Base-by-base conservation (phyloP, 2,888 invertebrate genomes). In the Eupelmus urozonus region DNA sequence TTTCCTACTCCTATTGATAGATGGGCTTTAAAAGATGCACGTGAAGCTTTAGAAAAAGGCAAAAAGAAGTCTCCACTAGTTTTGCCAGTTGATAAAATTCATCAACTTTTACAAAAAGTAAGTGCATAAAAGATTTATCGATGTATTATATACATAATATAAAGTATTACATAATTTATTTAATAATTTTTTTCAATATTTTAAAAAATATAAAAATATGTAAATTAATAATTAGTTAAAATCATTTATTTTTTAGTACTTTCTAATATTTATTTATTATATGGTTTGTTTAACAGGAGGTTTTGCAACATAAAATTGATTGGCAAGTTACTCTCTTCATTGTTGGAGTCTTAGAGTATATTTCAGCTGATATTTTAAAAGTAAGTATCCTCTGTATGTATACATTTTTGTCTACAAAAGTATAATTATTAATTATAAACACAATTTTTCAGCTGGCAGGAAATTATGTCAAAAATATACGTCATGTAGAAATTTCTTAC, bases 391-490 rank as follows among this genome's bases (percentile, higher is more conserved):
- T 55, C 2, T 53, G 11, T 20, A 13, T 20, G 11, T 20, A n/a
- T n/a, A n/a, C n/a, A n/a, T n/a, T n/a, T 70, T 16, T 51, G 53
- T 9, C 2, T 13, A 45, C 13, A 45, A 45, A 45, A 34, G 23
- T 40, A 45, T n/a, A n/a, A n/a, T n/a, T n/a, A n/a, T n/a, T n/a
- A n/a, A n/a, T n/a, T n/a, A n/a, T 62, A 74, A 2, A 29, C 34
- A 18, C 4, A 18, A 25, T 45, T 67, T 63, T 42, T 57, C 29
- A 94, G 93, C 92, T 98, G 89, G 97, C 98, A 70, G 98, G 98
- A 69, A 98, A 98, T 90, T 99, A 98, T 91, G 98, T 98, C 51
- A 97, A 97, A 91, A 97, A 98, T 91, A 97, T 98, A 84, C 95
- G 96, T 73, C 97, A 97, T 91, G 93, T 93, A 55, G 96, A 96